Evolutionary conservation across 2,797 vertebrate genomes (phyloP), one percentile per base, ranked within the genome.

Genomic region (Trachurus trachurus): DNA sequence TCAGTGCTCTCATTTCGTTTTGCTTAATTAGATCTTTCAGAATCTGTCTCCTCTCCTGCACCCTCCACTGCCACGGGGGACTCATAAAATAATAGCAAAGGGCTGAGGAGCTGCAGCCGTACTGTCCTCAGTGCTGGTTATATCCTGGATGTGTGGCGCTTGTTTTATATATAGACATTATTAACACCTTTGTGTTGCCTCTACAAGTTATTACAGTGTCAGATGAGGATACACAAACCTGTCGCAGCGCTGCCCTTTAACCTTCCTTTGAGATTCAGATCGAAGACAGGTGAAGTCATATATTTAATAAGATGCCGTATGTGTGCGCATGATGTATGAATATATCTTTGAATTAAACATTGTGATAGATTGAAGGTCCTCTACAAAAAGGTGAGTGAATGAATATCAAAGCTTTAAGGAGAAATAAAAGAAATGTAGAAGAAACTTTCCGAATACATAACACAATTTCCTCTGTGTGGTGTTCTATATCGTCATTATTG

Each of bases 11-110:
- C 75, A 84, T 88, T 89, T 87, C 45, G 69, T 82, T 83, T 81
- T 83, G 82, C 86, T 81, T 92, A 93, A 93, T 93, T 89, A 89
- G 86, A 92, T 92, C 86, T 90, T 85, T 84, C 79, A 91, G 80
- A 86, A 84, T 64, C 66, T 3, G 56, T 74, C 80, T 84, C 80
- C 69, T 71, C 84, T 88, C 66, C 64, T 66, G 75, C 75, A 82
- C 83, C 82, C 84, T 86, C 44, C 60, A 60, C 80, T 74, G 53
- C 67, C 82, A 68, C 83, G 4, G 11, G 73, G 73, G 87, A 82
- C 64, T 81, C 84, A 66, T 88, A 78, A 91, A 87, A 88, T 78
- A 87, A 83, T 40, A 76, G 89, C 81, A 73, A 75, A 78, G 66
- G 50, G 76, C 76, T 59, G 65, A 64, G 74, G 75, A 62, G 82